phyloP scores from a whole-genome alignment of 2,888 invertebrate species.

The Spilarctia lutea region DNA sequence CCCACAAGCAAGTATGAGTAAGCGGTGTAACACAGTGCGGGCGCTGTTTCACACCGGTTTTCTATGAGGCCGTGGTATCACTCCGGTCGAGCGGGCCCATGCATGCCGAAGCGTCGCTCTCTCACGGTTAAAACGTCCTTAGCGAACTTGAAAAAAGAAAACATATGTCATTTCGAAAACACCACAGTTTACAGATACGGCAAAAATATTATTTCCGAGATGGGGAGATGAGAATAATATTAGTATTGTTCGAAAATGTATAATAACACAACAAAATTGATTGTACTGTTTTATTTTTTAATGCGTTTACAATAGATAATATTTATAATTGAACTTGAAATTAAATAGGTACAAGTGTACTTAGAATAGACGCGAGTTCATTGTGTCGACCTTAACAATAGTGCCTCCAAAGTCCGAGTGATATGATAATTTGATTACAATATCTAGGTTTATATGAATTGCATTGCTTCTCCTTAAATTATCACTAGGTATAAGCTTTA shows the following conservation, averaged over 20 bases:
- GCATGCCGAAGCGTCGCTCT: too few species aligned
- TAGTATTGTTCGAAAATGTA: neutral
- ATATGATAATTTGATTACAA: constrained; percentile 61
- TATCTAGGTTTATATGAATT: constrained; percentile 54
- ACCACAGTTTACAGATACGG: too few species aligned
- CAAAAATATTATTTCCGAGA: too few species aligned
- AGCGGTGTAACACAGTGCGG: too few species aligned
- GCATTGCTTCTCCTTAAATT: constrained; percentile 52
- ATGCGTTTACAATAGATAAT: constrained; percentile 75
- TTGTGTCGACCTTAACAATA: constrained; percentile 69
- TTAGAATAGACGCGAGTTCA: constrained; percentile 66
- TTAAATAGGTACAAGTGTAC: constrained; percentile 71
- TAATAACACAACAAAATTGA: constrained; percentile 51
- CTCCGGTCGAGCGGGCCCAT: too few species aligned
- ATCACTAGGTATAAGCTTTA: constrained; percentile 40
- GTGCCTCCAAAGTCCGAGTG: constrained; percentile 75
- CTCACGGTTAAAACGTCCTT: too few species aligned
- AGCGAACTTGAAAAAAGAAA: too few species aligned
- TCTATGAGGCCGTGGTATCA: too few species aligned
- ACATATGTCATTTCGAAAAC: too few species aligned
- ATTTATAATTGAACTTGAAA: constrained; percentile 71
- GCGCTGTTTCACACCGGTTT: too few species aligned
- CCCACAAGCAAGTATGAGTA: too few species aligned
- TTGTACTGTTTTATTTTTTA: constrained; percentile 76
- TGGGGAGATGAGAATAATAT: too few species aligned